Evolutionary conservation across 2,888 invertebrate species (phyloP).

Genomic region (Plusia festucae): DNA sequence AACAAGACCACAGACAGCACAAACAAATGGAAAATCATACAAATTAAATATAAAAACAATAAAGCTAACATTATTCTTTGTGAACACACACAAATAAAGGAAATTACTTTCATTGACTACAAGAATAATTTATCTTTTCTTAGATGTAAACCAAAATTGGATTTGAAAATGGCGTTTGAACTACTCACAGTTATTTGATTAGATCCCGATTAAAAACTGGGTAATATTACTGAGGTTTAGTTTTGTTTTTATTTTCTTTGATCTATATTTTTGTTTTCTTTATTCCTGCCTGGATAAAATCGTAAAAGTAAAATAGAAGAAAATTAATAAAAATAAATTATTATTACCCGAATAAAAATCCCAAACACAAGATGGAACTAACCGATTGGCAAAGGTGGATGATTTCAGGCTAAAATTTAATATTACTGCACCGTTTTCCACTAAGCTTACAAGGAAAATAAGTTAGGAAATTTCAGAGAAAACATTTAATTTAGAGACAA

Average conservation of each 20-base stretch:
- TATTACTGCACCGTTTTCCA: too few species aligned
- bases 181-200: constrained; percentile 23
- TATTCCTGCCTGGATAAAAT: too few species aligned
- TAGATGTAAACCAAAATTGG: constrained; percentile 12
- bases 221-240: background rate
- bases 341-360: too few species aligned
- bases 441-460: too few species aligned
- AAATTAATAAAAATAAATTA: too few species aligned
- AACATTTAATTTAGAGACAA: too few species aligned
- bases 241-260: background rate
- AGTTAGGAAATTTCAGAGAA: too few species aligned
- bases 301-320: too few species aligned
- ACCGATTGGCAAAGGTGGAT: too few species aligned
- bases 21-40: background rate
- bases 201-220: constrained; percentile 19
- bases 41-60: constrained; percentile 8
- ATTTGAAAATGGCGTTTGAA: constrained; percentile 37
- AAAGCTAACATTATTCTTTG: background rate
- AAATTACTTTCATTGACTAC: constrained; percentile 41
- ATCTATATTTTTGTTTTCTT: background rate
- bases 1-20: background rate
- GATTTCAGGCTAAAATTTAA: too few species aligned
- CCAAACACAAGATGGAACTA: too few species aligned
- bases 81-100: constrained; percentile 20
- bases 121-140: constrained; percentile 25